Evolutionary conservation across 1,140 invertebrate genomes (phyloP).

Genomic region (Solenopsis invicta): DNA sequence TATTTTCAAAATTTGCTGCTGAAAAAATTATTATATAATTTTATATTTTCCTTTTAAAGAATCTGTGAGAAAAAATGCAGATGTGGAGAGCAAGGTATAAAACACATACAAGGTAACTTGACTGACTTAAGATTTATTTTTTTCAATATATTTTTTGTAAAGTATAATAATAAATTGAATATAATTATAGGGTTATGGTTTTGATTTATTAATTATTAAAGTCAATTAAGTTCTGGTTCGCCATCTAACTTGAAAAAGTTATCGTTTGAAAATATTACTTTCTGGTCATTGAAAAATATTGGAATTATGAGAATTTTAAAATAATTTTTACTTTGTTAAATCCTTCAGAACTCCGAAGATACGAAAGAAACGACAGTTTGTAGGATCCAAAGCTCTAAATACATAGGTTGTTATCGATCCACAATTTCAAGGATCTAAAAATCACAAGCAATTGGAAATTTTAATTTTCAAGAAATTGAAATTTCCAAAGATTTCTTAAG

Average conservation of each 20-base stretch:
- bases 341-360: neutral
- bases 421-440: neutral
- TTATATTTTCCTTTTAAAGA: neutral
- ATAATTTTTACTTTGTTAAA: neutral
- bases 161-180: slow-evolving; percentile 53
- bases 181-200: slow-evolving; percentile 31
- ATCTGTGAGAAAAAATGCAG: neutral
- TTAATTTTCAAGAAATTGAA: neutral
- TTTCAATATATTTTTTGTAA: slow-evolving; percentile 39
- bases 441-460: neutral
- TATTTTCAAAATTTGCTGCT: slow-evolving; percentile 9
- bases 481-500: neutral
- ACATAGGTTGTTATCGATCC: neutral
- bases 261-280: slow-evolving; percentile 24
- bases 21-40: neutral
- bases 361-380: neutral
- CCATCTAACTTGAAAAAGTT: neutral
- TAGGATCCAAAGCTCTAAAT: neutral
- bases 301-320: neutral
- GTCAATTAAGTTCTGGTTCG: slow-evolving; percentile 21
- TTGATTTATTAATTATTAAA: slow-evolving; percentile 41
- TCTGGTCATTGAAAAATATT: neutral
- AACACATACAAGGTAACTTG: slow-evolving; percentile 30
- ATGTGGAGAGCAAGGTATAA: neutral
- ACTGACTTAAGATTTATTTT: slow-evolving; percentile 52